Base-by-base conservation (phyloP, 2,113 vertebrate species). In the human region DNA sequence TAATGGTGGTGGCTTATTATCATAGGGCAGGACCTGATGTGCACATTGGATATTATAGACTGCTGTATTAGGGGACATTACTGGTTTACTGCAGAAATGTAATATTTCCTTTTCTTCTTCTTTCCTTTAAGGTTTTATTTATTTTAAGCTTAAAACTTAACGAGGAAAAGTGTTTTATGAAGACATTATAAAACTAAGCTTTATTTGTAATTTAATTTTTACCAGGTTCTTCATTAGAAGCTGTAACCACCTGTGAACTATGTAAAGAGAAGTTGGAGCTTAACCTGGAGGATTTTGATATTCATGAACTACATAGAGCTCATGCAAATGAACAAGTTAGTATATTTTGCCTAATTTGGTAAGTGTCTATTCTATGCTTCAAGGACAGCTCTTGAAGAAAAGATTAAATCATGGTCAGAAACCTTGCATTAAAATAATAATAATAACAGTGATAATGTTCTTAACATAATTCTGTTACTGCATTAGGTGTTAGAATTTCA, bases 241-340 rank as follows among this genome's bases (percentile, higher is more conserved):
- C 99, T 70, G 99, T 99, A 98, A 99, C 99, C 50, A 99, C 99
- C 35, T 99, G 99, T 98, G 99, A 99, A 94, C 99, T 99, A 75
- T 99, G 99, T 98, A 99, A 99, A 98, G 99, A 99, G 97, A 99
- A 99, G 97, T 97, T 99, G 96, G 99, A 99, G 89, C 98, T 99
- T 97, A 99, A 99, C 98, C 99, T 99, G 73, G 99, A 99, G 98
- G 99, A 99, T 98, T 99, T 99, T 98, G 99, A 99, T 98, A 98
- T 99, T 97, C 99, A 99, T 97, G 99, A 99, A 98, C 98, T 99
- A n/a, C 99, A 99, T 99, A 99, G 99, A 98, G 99, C 99, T 64
- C 99, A 99, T 95, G 99, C 99, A 98, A 99, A 99, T 98, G 99
- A 99, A 98, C 99, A 99, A 99, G 99, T 99, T 98, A 99, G 99